Evolutionary conservation across 2,888 invertebrate species (phyloP), one percentile per base, ranked within the genome.

Genomic region (Lottia scabra): DNA sequence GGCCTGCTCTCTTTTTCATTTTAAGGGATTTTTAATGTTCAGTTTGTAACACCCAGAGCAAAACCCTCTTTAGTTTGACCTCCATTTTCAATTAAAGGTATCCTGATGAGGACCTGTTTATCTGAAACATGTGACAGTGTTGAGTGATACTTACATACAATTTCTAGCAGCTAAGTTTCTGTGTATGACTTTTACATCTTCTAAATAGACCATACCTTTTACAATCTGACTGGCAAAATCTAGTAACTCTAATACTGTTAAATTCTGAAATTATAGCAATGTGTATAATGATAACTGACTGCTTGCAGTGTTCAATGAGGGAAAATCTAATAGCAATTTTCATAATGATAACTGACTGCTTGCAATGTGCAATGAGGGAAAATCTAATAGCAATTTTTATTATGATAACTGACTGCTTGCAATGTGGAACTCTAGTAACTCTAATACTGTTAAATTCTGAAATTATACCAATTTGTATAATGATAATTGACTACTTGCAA

Each of bases 131-230:
- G 30, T 2, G 30, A 30, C 5, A 5, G 19, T 1, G 19, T 16
- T 8, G 15, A 16, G 12, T 30, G 38, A 63, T 62, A 88, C 90
- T 85, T 84, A 91, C 91, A 91, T 88, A 89, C 91, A 91, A 83
- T 92, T 91, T 72, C 91, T 84, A 13, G 91, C 91, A n/a, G 87
- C 87, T 68, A 88, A 80, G 77, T 87, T 87, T 26, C 87, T 79
- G 78, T 88, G 87, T 13, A 87, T 82, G 72, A 88, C 80, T 70
- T 84, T 78, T 46, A 84, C 77, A 63, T 77, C 79, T 38, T 85
- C 79, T 63, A 88, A 78, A 72, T 88, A 88, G 2, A 77, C 77
- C 88, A 88, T 87, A 6, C 85, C 87, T 23, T 84, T 83, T 16
- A 85, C 82, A 62, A 88, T 82, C 73, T 88, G 87, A 15, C 81